Evolutionary conservation across 2,113 vertebrate species (phyloP).

Genomic region (Notiomystis cincta): DNA sequence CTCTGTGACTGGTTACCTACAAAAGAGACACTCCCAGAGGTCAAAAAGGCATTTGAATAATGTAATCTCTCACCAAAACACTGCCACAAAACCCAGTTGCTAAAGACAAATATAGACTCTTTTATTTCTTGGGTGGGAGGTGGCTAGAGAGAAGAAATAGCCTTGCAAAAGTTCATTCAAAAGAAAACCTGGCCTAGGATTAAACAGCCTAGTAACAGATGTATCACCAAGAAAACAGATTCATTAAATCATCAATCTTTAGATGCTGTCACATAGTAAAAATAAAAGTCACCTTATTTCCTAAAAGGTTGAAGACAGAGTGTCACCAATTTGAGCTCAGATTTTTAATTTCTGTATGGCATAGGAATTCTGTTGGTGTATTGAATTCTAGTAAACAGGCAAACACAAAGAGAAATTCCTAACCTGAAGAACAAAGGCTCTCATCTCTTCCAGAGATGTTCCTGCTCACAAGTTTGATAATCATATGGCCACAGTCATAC

Average conservation of each 20-base stretch:
- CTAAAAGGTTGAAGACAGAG: neutral
- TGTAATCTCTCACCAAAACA: neutral
- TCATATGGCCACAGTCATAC: fast-evolving
- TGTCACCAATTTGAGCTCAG: neutral
- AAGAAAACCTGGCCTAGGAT: neutral
- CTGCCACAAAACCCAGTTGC: neutral
- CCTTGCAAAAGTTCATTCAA: neutral
- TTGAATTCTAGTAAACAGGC: neutral
- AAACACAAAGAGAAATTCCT: neutral
- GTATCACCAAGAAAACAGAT: neutral
- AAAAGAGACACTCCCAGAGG: neutral
- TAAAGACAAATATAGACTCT: neutral
- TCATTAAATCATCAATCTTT: neutral
- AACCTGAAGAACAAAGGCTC: neutral
- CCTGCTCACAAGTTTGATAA: neutral
- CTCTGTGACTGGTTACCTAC: constrained; percentile 61
- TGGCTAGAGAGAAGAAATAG: neutral
- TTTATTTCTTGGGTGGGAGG: neutral
- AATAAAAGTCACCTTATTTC: neutral
- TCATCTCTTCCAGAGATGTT: neutral
- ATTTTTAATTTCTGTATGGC: neutral
- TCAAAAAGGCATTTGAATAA: constrained; percentile 4
- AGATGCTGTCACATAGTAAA: neutral
- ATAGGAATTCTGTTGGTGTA: neutral
- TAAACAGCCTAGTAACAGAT: neutral